Evolutionary conservation across 2,888 invertebrate genomes (phyloP).

Genomic region (Hirtodrosophila histrioides): DNA sequence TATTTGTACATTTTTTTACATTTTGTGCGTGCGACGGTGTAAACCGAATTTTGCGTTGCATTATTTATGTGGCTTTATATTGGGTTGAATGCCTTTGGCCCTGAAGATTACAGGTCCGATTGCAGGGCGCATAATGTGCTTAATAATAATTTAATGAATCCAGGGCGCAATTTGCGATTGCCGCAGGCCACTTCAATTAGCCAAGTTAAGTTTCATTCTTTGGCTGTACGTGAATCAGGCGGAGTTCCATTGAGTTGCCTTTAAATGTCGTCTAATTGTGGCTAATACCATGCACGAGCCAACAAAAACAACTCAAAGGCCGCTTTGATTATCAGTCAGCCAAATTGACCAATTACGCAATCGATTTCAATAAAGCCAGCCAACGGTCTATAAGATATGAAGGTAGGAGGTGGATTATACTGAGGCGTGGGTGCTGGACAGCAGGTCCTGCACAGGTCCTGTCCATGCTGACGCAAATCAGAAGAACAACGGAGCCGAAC

Average conservation of each 20-base stretch:
- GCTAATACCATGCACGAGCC: constrained; percentile 8
- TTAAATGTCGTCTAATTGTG: constrained; percentile 30
- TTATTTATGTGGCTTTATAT: constrained; percentile 56
- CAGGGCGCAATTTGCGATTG: constrained; percentile 3
- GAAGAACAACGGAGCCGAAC: constrained; percentile 13
- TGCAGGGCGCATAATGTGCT: constrained; percentile 40
- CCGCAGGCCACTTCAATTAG: constrained; percentile 19
- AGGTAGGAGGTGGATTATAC: background rate
- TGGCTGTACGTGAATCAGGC: background rate
- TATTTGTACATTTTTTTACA: constrained; percentile 15
- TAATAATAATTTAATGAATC: constrained; percentile 37
- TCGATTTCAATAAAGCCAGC: constrained; percentile 57
- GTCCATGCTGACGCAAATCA: constrained; percentile 44
- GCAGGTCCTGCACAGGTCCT: constrained; percentile 8
- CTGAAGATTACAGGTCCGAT: constrained; percentile 26
- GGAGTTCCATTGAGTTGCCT: constrained; percentile 18
- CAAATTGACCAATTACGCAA: constrained; percentile 67
- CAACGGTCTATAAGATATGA: constrained; percentile 14
- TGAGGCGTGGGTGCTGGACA: background rate
- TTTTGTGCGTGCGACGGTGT: constrained; percentile 10
- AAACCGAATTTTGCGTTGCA: constrained; percentile 32
- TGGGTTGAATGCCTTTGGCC: constrained; percentile 21
- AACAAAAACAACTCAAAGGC: constrained; percentile 23
- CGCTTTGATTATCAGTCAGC: constrained; percentile 43
- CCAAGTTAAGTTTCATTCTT: background rate